phyloP scores from a whole-genome alignment of 1,140 invertebrate species.

The Bombus impatiens region DNA sequence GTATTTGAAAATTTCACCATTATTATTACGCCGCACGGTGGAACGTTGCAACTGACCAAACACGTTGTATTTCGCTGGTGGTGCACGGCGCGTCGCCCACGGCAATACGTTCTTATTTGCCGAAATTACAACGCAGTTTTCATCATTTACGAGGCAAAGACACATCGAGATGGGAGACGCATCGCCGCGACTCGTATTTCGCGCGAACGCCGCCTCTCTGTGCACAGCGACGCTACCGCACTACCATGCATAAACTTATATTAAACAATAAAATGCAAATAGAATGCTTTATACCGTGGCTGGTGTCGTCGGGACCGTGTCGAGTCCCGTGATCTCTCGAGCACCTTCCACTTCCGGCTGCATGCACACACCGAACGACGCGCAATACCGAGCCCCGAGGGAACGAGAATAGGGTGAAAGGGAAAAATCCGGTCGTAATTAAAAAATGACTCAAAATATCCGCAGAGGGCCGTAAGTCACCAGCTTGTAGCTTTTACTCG shows the following conservation, averaged over 20 bases:
- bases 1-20: slow-evolving; percentile 1
- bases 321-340: slow-evolving; percentile 35
- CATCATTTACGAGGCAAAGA: slow-evolving; percentile 41
- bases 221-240: slow-evolving; percentile 8
- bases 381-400: neutral
- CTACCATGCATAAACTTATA: slow-evolving; percentile 75
- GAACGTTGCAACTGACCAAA: neutral
- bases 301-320: slow-evolving; percentile 15
- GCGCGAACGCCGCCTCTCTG: neutral
- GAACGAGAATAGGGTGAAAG: neutral
- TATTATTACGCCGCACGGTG: neutral
- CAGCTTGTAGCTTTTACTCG: slow-evolving; percentile 11
- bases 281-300: slow-evolving; percentile 67
- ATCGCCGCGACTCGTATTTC: slow-evolving; percentile 4
- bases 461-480: slow-evolving; percentile 8
- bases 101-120: slow-evolving; percentile 49
- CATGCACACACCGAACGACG: neutral
- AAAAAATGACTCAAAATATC: slow-evolving; percentile 47
- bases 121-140: slow-evolving; percentile 55
- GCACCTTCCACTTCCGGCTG: neutral
- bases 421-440: slow-evolving; percentile 31
- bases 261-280: slow-evolving; percentile 80
- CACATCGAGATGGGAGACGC: slow-evolving; percentile 40
- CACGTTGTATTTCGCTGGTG: neutral
- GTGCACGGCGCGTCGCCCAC: neutral